Evolutionary conservation across 2,113 vertebrate genomes (phyloP).

Genomic region (Embiotoca jacksoni): DNA sequence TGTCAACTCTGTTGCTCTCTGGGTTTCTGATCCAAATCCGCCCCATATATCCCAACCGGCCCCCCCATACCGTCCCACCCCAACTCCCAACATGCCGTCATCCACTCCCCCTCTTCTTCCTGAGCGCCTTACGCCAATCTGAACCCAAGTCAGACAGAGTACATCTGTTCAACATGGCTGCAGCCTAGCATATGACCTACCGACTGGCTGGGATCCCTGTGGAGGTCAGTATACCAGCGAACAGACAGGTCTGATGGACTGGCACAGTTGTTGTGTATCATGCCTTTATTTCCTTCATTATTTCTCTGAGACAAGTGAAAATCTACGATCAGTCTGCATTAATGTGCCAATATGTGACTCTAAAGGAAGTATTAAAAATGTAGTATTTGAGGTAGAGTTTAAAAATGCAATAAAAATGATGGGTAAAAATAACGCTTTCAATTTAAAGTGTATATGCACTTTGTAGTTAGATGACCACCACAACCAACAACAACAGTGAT

Average conservation of each 20-base stretch:
- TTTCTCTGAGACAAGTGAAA: not conserved
- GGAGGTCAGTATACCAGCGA: conserved; percentile 41
- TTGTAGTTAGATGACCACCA: not conserved
- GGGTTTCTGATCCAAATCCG: conserved; percentile 51
- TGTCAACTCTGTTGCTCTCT: conserved; percentile 60
- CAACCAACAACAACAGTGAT: not conserved
- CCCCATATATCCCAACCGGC: conserved; percentile 38
- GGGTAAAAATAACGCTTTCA: not conserved
- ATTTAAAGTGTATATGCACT: not conserved
- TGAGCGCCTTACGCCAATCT: conserved; percentile 68
- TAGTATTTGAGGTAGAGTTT: not conserved
- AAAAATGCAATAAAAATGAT: not conserved
- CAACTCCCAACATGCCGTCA: conserved; percentile 60
- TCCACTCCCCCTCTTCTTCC: conserved; percentile 41
- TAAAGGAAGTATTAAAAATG: too few relatives aligned
- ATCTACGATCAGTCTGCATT: not conserved
- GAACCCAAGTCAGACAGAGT: conserved; percentile 76
- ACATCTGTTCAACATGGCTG: conserved; percentile 82
- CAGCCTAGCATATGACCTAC: conserved; percentile 69
- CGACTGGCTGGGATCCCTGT: conserved; percentile 31
- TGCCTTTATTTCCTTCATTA: conserved; percentile 2
- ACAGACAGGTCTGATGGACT: conserved; percentile 16
- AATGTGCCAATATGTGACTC: not conserved
- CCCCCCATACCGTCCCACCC: conserved; percentile 42
- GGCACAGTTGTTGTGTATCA: conserved; percentile 2